Conservation (phyloP, 2,113 vertebrate genomes). For the Psilopsiagon aurifrons region DNA sequence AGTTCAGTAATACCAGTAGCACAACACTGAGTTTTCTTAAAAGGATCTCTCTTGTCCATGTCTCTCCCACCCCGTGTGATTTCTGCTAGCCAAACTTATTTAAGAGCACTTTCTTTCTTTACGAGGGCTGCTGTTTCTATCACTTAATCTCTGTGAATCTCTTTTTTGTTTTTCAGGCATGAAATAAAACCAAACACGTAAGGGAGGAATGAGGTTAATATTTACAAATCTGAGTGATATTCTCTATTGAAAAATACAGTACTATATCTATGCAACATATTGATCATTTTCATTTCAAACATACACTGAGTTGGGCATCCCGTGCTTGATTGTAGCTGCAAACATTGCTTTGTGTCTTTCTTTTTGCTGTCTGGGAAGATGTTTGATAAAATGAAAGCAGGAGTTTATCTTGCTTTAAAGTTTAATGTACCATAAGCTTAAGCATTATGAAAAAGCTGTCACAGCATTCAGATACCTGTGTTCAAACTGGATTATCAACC, state of each 20-base stretch:
- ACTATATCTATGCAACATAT: slow-evolving; percentile 5
- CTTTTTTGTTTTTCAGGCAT: background rate
- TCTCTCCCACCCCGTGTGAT: background rate
- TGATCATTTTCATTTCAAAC: slow-evolving; percentile 60
- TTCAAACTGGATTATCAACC: slow-evolving; percentile 64
- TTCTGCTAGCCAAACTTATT: background rate
- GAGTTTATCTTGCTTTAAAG: slow-evolving; percentile 68
- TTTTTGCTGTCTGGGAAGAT: slow-evolving; percentile 52
- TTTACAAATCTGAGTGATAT: slow-evolving; percentile 41
- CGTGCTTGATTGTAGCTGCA: slow-evolving; percentile 28
- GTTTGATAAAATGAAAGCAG: slow-evolving; percentile 66
- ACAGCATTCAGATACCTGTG: slow-evolving; percentile 57
- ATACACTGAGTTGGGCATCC: slow-evolving; percentile 16
- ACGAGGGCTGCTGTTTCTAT: background rate
- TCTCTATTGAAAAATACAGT: slow-evolving; percentile 7
- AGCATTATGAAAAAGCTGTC: slow-evolving; percentile 68
- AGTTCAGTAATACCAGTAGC: background rate
- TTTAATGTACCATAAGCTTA: slow-evolving; percentile 72
- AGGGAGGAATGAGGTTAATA: slow-evolving; percentile 21
- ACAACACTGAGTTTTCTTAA: background rate
- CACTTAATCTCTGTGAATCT: background rate
- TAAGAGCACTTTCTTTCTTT: background rate
- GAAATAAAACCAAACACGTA: slow-evolving; percentile 13
- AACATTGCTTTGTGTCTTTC: slow-evolving; percentile 57
- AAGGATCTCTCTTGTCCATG: background rate